A percentile compares a stretch with the other conserved stretches of the same genome.
Conservation (phyloP, 2,797 vertebrate species). For the Notoglanidium macrostoma region DNA sequence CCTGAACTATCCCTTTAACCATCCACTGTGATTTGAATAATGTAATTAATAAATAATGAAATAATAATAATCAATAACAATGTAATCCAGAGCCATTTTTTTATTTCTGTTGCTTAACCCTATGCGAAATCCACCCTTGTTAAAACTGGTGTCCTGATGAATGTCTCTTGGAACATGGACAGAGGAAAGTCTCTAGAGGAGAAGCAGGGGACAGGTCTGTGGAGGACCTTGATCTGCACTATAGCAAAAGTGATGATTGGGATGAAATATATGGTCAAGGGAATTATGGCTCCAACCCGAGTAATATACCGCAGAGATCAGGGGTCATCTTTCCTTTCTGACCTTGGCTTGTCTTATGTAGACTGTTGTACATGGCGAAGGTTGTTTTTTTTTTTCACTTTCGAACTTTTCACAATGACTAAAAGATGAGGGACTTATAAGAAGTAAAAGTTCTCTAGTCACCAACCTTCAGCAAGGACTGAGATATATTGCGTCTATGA, state of each 20-base stretch:
- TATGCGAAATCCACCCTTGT: background rate
- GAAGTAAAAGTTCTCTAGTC: background rate
- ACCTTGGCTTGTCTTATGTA: constrained; percentile 58
- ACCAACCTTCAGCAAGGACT: background rate
- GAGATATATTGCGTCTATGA: background rate
- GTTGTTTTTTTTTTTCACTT: background rate
- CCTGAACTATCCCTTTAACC: background rate
- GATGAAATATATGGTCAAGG: constrained; percentile 60
- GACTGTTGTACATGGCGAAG: constrained; percentile 31
- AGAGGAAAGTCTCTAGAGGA: constrained; percentile 48
- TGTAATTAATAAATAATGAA: constrained; percentile 54
- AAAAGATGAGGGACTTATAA: background rate
- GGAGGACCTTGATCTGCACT: constrained; percentile 49
- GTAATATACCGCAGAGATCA: constrained; percentile 43
- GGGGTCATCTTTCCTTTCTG: constrained; percentile 62
- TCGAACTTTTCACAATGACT: background rate
- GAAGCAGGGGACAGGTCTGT: constrained; percentile 49
- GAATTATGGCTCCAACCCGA: constrained; percentile 56
- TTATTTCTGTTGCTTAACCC: background rate
- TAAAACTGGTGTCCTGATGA: constrained; percentile 40
- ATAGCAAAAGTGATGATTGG: constrained; percentile 52
- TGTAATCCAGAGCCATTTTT: constrained; percentile 44
- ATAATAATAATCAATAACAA: constrained; percentile 38
- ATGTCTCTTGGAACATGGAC: constrained; percentile 34
- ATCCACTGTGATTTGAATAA: constrained; percentile 20